Evolutionary conservation across 2,888 invertebrate genomes (phyloP), one percentile per base, ranked within the genome.

Genomic region (Allacma fusca): DNA sequence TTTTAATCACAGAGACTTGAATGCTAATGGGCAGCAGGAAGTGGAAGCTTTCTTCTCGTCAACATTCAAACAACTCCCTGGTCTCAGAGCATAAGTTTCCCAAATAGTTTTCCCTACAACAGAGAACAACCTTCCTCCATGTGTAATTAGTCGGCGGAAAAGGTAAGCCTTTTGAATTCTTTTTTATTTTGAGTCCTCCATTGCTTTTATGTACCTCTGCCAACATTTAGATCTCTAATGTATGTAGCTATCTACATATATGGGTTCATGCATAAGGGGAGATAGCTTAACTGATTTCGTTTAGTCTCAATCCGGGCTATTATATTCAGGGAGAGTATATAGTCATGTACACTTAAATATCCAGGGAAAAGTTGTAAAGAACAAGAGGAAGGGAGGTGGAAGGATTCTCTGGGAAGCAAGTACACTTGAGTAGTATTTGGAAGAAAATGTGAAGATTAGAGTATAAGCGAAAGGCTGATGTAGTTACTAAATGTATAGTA

Each of bases 1-100:
- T 50, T 50, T 50, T 50, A 50, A 50, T 50, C 50, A 16, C 50
- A 50, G 50, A 50, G n/a, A 50, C 50, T 50, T 50, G 16, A 50
- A 50, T 50, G 19, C 50, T 50, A 50, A 50, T 50, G 50, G 9
- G 16, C 19, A n/a, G 19, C 50, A 19, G 19, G 7, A 5, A 50
- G 2, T 50, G 50, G 50, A 50, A 50, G 9, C 50, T 19, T 50
- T 50, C 50, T 50, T 16, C 5, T 50, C 50, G 9, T 50, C 50
- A 50, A 50, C 50, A 50, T 50, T 50, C 50, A 50, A 50, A 50
- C 5, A 50, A 50, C 50, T 50, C 50, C 50, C 50, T 5, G 50
- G 50, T n/a, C 50, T 50, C 50, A 50, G 50, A 50, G 50, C 50
- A 50, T 12, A 50, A 50, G 50, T 50, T 50, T 50, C 16, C 50